These are phyloP conservation scores for Griposia aprilina DNA, from an alignment of 2,888 invertebrate genomes.

Conservation along the genomic window DNA sequence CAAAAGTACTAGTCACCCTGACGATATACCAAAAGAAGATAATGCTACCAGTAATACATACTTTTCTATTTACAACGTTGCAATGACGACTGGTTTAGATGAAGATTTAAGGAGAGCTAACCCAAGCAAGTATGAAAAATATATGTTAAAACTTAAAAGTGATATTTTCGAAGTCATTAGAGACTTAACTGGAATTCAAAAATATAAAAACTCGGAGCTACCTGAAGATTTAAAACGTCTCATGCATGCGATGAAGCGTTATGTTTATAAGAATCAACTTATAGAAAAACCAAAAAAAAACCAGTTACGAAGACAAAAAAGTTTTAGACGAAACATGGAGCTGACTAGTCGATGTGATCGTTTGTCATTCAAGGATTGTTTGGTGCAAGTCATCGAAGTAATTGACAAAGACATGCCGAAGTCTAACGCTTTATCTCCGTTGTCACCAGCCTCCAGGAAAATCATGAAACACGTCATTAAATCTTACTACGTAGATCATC, in stretches of 20 bases:
- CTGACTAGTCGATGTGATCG: conserved; percentile 37
- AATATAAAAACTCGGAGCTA: conserved; percentile 63
- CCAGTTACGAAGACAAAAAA: conserved; percentile 13
- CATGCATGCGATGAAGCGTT: conserved; percentile 75
- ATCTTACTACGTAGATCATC: conserved; percentile 69
- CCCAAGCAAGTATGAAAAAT: conserved; percentile 65
- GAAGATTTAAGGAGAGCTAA: conserved; percentile 65
- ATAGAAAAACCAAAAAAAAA: conserved; percentile 34
- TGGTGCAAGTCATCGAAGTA: conserved; percentile 73
- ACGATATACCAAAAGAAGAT: conserved; percentile 32
- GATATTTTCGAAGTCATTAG: conserved; percentile 79
- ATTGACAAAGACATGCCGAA: conserved; percentile 72
- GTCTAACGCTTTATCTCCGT: conserved; percentile 66
- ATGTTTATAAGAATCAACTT: conserved; percentile 62
- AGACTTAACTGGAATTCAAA: conserved; percentile 75
- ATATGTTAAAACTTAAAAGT: conserved; percentile 76
- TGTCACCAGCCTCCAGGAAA: conserved; percentile 71
- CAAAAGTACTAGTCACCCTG: conserved; percentile 49
- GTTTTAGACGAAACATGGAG: conserved; percentile 26
- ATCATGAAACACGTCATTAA: conserved; percentile 76
- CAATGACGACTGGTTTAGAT: conserved; percentile 63
- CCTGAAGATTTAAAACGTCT: conserved; percentile 74
- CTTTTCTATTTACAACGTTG: conserved; percentile 72
- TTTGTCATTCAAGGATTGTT: conserved; percentile 58
- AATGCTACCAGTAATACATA: conserved; percentile 56